These are phyloP conservation scores for Alaudala cheleensis DNA, from an alignment of 2,113 vertebrate species.

Conservation along the genomic window DNA sequence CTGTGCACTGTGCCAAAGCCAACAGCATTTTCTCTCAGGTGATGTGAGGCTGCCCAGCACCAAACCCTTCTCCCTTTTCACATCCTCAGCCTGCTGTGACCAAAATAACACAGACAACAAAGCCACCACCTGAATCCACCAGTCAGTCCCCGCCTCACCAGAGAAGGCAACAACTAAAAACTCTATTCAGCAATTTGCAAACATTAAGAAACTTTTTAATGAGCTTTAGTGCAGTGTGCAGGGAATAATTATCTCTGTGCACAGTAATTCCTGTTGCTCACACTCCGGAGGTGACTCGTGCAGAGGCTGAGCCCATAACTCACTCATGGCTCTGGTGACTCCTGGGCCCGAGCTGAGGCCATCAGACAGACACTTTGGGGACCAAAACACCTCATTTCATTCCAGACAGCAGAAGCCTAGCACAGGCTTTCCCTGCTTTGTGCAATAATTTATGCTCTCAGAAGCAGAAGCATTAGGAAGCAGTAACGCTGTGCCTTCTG, in stretches of 20 bases:
- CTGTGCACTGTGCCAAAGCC: background rate
- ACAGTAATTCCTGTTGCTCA: constrained; percentile 42
- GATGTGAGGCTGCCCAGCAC: background rate
- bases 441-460: background rate
- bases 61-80: background rate
- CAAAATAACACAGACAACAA: background rate
- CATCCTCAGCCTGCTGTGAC: background rate
- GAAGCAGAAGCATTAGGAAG: background rate
- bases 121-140: background rate
- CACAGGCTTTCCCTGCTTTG: background rate
- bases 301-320: constrained; percentile 16
- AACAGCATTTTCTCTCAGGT: rapidly evolving
- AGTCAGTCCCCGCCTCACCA: background rate
- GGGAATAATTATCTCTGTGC: constrained; percentile 45
- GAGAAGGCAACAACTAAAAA: background rate
- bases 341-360: background rate
- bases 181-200: constrained; percentile 46
- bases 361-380: background rate
- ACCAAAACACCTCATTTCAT: background rate
- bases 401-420: background rate
- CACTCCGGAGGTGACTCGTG: background rate
- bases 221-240: constrained; percentile 46
- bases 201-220: constrained; percentile 63
- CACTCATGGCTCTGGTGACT: background rate
- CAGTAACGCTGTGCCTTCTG: background rate